Conservation (phyloP, 1,140 invertebrate species). For the Drosophila subpulchrella region DNA sequence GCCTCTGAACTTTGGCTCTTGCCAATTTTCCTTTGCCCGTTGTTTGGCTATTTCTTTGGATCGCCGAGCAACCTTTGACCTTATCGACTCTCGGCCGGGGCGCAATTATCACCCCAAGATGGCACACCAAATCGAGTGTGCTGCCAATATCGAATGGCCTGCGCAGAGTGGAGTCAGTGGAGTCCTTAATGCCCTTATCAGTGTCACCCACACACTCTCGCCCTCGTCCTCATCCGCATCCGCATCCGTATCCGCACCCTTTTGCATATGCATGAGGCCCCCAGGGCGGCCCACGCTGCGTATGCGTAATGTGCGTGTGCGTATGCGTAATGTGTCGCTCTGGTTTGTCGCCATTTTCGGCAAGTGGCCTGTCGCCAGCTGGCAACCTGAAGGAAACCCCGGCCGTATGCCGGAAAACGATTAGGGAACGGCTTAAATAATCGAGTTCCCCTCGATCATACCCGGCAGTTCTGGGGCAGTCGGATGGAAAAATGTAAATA, state of each 20-base stretch:
- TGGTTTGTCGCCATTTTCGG: neutral
- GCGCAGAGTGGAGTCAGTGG: slow-evolving; percentile 51
- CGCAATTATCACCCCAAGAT: slow-evolving; percentile 45
- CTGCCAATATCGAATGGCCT: slow-evolving; percentile 17
- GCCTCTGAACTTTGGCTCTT: slow-evolving; percentile 13
- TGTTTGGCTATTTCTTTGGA: neutral
- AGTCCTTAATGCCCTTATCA: slow-evolving; percentile 78
- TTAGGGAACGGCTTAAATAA: slow-evolving; percentile 10
- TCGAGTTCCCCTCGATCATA: neutral
- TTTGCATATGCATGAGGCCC: slow-evolving; percentile 73
- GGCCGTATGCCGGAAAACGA: neutral
- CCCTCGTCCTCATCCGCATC: slow-evolving; percentile 2
- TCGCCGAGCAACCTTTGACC: slow-evolving; percentile 49
- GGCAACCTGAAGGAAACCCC: neutral
- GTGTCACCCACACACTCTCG: slow-evolving; percentile 47
- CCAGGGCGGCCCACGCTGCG: slow-evolving; percentile 31
- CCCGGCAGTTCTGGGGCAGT: neutral
- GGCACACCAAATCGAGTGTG: slow-evolving; percentile 23
- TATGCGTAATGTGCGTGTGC: slow-evolving; percentile 59
- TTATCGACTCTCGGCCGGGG: slow-evolving; percentile 2
- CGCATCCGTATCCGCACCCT: slow-evolving; percentile 9
- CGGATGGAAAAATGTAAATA: neutral
- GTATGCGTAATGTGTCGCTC: slow-evolving; percentile 17
- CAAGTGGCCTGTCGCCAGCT: slow-evolving; percentile 7
- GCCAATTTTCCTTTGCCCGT: slow-evolving; percentile 3